phyloP scores from a whole-genome alignment of 2,113 vertebrate genomes.

The Entelurus aequoreus region DNA sequence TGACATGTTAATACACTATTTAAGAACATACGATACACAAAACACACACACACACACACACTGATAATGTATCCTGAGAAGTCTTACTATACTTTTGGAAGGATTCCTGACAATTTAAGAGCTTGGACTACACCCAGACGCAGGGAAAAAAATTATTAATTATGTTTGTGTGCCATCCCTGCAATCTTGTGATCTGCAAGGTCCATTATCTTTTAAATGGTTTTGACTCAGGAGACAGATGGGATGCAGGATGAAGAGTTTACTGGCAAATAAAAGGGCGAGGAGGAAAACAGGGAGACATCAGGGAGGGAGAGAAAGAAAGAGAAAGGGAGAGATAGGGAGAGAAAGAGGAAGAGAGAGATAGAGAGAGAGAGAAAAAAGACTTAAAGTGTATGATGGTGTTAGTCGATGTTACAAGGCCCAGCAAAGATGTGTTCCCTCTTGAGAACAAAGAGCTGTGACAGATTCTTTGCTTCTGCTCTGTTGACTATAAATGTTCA shows the following conservation, averaged over 20 bases:
- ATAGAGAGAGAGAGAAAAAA: too few species aligned
- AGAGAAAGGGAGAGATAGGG: conserved; percentile 16
- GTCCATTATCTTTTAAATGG: conserved; percentile 47
- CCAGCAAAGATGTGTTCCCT: conserved; percentile 51
- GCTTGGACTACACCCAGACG: conserved; percentile 8
- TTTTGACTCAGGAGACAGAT: conserved; percentile 23
- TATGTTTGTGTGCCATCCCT: conserved; percentile 17
- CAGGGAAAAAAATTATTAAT: conserved; percentile 4
- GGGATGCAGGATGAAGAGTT: conserved; percentile 27
- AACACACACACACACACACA: background rate
- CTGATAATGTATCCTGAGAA: conserved; percentile 2
- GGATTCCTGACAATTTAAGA: conserved; percentile 3
- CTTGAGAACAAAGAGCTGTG: conserved; percentile 57
- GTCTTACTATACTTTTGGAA: conserved; percentile 4
- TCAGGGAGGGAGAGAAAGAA: conserved; percentile 1
- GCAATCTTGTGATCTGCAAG: conserved; percentile 31
- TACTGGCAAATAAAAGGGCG: conserved; percentile 19
- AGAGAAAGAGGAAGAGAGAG: conserved; percentile 6
- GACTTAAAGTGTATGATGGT: conserved; percentile 39
- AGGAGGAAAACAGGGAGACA: background rate
- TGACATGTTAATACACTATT: too few species aligned
- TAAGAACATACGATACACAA: too few species aligned
- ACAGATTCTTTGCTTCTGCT: conserved; percentile 46
- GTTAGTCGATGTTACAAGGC: conserved; percentile 57
- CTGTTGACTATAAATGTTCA: conserved; percentile 52